Evolutionary conservation across 2,797 vertebrate species (phyloP).

Genomic region (Pachyuromys duprasi): DNA sequence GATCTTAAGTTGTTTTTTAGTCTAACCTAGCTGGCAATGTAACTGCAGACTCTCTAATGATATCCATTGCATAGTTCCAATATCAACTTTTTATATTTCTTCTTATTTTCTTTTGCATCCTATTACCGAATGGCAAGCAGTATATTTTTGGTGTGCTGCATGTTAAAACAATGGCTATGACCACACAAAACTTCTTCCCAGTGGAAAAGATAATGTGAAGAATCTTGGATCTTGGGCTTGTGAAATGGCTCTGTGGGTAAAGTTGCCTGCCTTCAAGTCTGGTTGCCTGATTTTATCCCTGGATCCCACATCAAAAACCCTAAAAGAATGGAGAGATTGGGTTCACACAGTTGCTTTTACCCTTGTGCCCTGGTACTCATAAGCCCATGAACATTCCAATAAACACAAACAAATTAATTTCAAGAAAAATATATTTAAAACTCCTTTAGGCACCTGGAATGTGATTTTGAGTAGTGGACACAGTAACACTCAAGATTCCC

Average conservation of each 20-base stretch:
- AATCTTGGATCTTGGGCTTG: conserved; percentile 18
- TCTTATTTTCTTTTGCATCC: conserved; percentile 2
- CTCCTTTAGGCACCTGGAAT: conserved; percentile 29
- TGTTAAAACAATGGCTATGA: conserved; percentile 57
- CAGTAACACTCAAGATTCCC: background rate
- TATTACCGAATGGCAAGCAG: background rate
- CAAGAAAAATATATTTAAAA: background rate
- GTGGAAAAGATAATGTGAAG: conserved; percentile 43
- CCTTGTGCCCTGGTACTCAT: background rate
- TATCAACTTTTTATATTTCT: conserved; percentile 14
- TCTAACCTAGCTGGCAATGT: background rate
- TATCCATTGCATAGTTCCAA: background rate
- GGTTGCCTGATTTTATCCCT: background rate
- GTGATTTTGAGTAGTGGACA: conserved; percentile 14
- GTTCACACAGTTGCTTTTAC: background rate
- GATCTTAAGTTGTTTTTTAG: background rate
- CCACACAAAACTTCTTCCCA: conserved; percentile 53
- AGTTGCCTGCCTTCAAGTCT: background rate
- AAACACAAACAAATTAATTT: background rate
- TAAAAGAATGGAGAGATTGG: background rate
- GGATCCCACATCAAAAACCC: background rate
- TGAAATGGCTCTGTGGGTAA: background rate
- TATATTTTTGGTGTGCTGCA: conserved; percentile 28
- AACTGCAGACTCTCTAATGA: background rate
- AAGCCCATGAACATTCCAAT: background rate